Conservation (phyloP, 2,888 invertebrate species). For the Leucophenga maculata region DNA sequence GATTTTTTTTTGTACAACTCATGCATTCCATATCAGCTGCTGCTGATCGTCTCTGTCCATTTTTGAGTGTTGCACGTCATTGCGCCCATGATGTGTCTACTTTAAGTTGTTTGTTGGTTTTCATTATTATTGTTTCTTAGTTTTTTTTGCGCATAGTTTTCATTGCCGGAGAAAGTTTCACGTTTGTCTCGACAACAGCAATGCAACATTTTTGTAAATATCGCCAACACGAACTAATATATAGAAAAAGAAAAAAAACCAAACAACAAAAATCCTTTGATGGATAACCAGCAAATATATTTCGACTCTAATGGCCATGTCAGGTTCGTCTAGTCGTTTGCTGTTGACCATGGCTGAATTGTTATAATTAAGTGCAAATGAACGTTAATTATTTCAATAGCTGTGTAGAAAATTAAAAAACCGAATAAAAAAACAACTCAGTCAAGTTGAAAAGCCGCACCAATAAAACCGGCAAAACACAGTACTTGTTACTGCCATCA, state of each 20-base stretch:
- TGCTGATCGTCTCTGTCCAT: constrained; percentile 31
- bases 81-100: constrained; percentile 58
- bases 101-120: constrained; percentile 19
- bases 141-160: constrained; percentile 12
- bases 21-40: not conserved
- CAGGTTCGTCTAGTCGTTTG: not conserved
- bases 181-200: not conserved
- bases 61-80: constrained; percentile 57
- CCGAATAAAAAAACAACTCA: too few relatives aligned
- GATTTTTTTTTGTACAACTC: too few relatives aligned
- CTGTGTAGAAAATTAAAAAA: constrained; percentile 7
- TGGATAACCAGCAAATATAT: constrained; percentile 39
- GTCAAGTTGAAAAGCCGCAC: too few relatives aligned
- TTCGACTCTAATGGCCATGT: constrained; percentile 38
- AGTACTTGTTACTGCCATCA: too few relatives aligned
- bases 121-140: constrained; percentile 6
- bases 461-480: too few relatives aligned
- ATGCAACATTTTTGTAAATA: not conserved
- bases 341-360: constrained; percentile 47
- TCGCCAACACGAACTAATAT: not conserved
- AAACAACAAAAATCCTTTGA: constrained; percentile 45
- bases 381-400: constrained; percentile 44
- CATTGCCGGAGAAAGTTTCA: constrained; percentile 54
- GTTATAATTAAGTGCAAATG: constrained; percentile 62
- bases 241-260: constrained; percentile 27